Evolutionary conservation across 2,113 vertebrate species (phyloP), one percentile per base, ranked within the genome.

Genomic region (Porphyrio hochstetteri): DNA sequence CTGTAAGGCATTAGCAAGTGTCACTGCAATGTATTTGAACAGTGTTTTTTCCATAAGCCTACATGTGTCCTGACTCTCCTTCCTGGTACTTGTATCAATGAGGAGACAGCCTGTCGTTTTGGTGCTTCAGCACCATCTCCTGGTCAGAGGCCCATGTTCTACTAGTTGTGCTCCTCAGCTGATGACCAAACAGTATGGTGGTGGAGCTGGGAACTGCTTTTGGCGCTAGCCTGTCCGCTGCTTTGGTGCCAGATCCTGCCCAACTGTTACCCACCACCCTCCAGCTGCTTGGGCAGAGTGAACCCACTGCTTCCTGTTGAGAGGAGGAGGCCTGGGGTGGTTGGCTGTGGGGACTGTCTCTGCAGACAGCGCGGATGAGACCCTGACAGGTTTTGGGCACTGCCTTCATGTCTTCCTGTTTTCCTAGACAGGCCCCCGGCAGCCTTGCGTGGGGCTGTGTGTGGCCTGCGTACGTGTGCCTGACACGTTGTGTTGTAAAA

Each of bases 91-190:
- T 1, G 14, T 59, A 5, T 60, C 35, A 16, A 19, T 75, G 29
- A 31, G 67, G 50, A 21, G 72, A 1, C 19, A 19, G 28, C 28
- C 29, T 53, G 18, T 36, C 7, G 0, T 44, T 74, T 33, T 64
- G 24, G 35, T 29, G 36, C 65, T 76, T 33, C 70, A 88, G 88
- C 94, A 89, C 94, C 88, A 83, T 60, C 88, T 94, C 6, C 75
- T 90, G 92, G 80, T 78, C 61, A 4, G 31, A 84, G 80, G 7
- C 16, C 36, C 16, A 2, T 0, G 1, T 48, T 63, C 11, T 27
- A 9, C 17, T 13, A 48, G 72, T 27, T n/a, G 29, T 25, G 38
- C 40, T 81, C 17, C 25, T 42, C 50, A 1, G 7, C 25, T 64
- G 81, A 44, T 29, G 78, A 53, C 24, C 69, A 11, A 2, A 16